Evolutionary conservation across 37 sponge, comb jelly and placozoan genomes (phyloP), one percentile per base, ranked within the genome.

Genomic region (Cliona cf. orientalis): DNA sequence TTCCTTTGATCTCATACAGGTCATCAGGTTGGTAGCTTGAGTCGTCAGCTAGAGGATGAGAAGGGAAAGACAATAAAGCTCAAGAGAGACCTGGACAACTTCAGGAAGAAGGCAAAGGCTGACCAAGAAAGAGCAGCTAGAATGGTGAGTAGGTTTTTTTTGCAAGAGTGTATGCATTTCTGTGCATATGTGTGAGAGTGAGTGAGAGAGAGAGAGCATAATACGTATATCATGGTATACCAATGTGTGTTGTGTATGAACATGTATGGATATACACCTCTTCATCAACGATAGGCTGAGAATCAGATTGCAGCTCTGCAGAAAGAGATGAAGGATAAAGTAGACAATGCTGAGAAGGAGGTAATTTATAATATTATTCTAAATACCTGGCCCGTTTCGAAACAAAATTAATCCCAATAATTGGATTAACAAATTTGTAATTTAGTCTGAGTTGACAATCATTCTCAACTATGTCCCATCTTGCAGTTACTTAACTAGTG

Each of bases 241-340:
- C n/a, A n/a, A n/a, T n/a, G n/a, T n/a, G n/a, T n/a, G n/a, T n/a
- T n/a, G n/a, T n/a, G n/a, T n/a, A n/a, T n/a, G n/a, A n/a, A n/a
- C n/a, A n/a, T n/a, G n/a, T n/a, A n/a, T n/a, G n/a, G n/a, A n/a
- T n/a, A n/a, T n/a, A n/a, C n/a, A n/a, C n/a, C n/a, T n/a, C n/a
- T n/a, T n/a, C n/a, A n/a, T n/a, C n/a, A n/a, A n/a, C n/a, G n/a
- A 1, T 42, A 89, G 90, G 88, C 87, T 42, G 46, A 69, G 65
- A 81, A 39, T 22, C 84, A 80, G 38, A 55, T 66, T 29, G 88
- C 46, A 53, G 71, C 85, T 2, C 42, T 92, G 70, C 59, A 92
- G 59, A 83, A 84, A 42, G 84, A 92, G 37, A 74, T 79, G 84
- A 69, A 69, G 38, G 81, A 84, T 28, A 83, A 87, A 62, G 76